phyloP scores from a whole-genome alignment of 2,888 invertebrate genomes.

The Folsomia candida region DNA sequence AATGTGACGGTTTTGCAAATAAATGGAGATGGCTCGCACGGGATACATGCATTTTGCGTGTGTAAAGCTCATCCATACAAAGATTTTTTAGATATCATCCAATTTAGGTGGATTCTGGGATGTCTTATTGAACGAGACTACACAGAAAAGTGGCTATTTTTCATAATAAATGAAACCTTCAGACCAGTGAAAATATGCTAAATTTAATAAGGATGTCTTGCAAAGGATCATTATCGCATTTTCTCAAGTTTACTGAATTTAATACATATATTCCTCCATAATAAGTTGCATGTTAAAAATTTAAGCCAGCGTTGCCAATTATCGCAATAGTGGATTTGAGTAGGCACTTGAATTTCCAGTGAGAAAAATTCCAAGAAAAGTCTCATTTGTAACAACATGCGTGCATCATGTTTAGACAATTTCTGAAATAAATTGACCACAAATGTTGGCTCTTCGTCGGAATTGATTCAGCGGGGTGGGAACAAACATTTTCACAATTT shows the following conservation, averaged over 20 bases:
- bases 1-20: conserved; percentile 3
- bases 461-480: no score
- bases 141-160: no score
- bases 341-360: neutral
- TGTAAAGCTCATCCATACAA: neutral
- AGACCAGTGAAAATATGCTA: no score
- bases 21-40: neutral
- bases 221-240: no score
- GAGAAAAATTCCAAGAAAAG: neutral
- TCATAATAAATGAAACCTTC: no score
- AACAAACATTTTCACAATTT: no score
- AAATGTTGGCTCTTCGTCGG: no score
- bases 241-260: no score
- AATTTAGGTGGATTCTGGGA: neutral
- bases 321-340: neutral
- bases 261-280: no score
- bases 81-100: neutral
- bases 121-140: no score
- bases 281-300: neutral
- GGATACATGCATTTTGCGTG: neutral
- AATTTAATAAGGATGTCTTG: no score
- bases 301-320: neutral
- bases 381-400: neutral
- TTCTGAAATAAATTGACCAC: neutral
- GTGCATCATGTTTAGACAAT: neutral